Conservation (phyloP, 1,140 invertebrate genomes). For the Drosophila eugracilis region DNA sequence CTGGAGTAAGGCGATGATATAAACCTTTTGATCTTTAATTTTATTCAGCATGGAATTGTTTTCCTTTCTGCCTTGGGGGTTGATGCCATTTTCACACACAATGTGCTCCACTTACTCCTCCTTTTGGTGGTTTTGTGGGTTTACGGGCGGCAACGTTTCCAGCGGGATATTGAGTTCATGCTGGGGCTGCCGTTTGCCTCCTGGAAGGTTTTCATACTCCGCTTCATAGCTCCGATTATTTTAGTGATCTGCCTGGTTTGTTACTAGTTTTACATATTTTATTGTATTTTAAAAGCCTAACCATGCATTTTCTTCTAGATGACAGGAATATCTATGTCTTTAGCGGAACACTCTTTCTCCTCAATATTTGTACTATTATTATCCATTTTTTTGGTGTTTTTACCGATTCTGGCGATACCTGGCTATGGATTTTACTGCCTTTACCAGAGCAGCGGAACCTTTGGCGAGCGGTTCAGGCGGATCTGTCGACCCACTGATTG, state of each 20-base stretch:
- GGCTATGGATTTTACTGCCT: constrained; percentile 63
- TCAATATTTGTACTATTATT: constrained; percentile 8
- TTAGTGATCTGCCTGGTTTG: constrained; percentile 59
- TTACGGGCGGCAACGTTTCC: constrained; percentile 90
- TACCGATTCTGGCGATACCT: constrained; percentile 66
- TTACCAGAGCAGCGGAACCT: constrained; percentile 53
- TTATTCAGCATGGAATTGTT: constrained; percentile 48
- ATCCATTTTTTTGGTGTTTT: constrained; percentile 36
- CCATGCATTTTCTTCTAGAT: constrained; percentile 23
- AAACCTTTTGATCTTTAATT: background rate
- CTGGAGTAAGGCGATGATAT: no score
- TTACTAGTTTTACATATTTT: rapidly evolving
- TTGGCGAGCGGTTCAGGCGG: constrained; percentile 56
- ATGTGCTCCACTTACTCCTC: constrained; percentile 89
- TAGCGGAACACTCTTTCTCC: constrained; percentile 31
- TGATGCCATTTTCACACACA: constrained; percentile 89
- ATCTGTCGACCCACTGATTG: constrained; percentile 72
- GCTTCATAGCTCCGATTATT: constrained; percentile 70
- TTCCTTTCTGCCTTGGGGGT: constrained; percentile 49
- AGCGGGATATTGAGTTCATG: constrained; percentile 92
- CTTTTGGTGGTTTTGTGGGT: constrained; percentile 90
- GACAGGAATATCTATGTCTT: background rate
- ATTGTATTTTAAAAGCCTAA: background rate
- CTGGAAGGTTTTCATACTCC: constrained; percentile 72
- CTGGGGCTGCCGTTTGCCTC: constrained; percentile 88